Percentiles rank a stretch among this genome's conserved stretches.
phyloP scores from a whole-genome alignment of 2,888 invertebrate species.

The Drosophila emarginata region DNA sequence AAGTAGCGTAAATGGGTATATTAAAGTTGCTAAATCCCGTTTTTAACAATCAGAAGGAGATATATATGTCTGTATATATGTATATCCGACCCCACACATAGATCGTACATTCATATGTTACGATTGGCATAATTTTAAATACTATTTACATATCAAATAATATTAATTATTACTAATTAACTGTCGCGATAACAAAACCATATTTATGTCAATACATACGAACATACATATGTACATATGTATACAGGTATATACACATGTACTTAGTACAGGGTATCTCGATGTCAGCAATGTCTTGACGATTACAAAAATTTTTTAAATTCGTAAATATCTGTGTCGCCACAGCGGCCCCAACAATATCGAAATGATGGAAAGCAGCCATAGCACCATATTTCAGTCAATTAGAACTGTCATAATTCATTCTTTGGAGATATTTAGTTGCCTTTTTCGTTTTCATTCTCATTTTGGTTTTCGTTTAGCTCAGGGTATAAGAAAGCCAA shows the following conservation, averaged over 20 bases:
- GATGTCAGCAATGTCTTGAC: not conserved
- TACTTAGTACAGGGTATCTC: not conserved
- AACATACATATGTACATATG: no score
- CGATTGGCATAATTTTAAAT: no score
- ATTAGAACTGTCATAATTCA: slow-evolving; percentile 82
- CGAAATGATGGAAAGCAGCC: slow-evolving; percentile 77
- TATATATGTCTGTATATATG: no score
- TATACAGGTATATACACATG: not conserved
- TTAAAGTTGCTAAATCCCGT: not conserved
- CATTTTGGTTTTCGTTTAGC: slow-evolving; percentile 12
- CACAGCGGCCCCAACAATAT: slow-evolving; percentile 28
- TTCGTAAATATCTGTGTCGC: not conserved
- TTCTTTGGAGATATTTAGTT: slow-evolving; percentile 79
- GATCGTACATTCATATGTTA: no score
- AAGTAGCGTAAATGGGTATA: not conserved
- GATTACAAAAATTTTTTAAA: not conserved
- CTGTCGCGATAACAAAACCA: no score
- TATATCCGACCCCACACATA: no score
- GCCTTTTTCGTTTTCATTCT: slow-evolving; percentile 24
- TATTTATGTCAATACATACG: no score
- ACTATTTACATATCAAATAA: no score
- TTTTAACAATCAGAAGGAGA: no score
- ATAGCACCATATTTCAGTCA: slow-evolving; percentile 81
- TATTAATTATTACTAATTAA: no score
- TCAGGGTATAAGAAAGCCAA: slow-evolving; percentile 7